Percentiles rank a stretch among this genome's conserved stretches.
Evolutionary conservation across 2,113 vertebrate genomes (phyloP).

Genomic region (Verasper variegatus): DNA sequence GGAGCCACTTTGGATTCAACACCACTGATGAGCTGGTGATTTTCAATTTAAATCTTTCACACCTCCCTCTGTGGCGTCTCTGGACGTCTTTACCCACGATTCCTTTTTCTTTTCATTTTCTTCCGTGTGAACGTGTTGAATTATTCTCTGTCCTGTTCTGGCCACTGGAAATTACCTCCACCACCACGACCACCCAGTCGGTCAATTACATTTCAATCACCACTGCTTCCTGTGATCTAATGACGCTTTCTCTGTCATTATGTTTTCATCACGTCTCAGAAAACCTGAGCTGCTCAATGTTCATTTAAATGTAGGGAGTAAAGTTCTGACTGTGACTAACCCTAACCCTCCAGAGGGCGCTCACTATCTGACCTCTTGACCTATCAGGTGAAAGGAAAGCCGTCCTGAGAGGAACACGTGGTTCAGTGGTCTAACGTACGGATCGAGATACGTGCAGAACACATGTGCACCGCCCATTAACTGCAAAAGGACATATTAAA

Average conservation of each 20-base stretch:
- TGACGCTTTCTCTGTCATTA: neutral
- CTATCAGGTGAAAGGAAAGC: too few relatives aligned
- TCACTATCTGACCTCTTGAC: too few relatives aligned
- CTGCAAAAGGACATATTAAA: too few relatives aligned
- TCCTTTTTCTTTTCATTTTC: neutral
- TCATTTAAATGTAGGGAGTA: too few relatives aligned
- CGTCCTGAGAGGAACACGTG: too few relatives aligned
- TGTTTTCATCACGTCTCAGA: conserved; percentile 6
- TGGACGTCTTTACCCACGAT: neutral
- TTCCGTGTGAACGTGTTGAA: neutral
- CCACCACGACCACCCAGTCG: neutral
- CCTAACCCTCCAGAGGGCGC: too few relatives aligned
- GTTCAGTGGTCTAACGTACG: too few relatives aligned
- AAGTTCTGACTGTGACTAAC: too few relatives aligned
- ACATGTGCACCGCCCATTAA: too few relatives aligned
- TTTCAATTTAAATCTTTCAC: conserved; percentile 31
- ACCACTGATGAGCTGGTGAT: conserved; percentile 36
- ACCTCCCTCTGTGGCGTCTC: conserved; percentile 3
- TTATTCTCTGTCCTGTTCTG: neutral
- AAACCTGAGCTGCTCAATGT: too few relatives aligned
- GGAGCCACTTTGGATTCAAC: conserved; percentile 8
- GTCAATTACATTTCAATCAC: conserved; percentile 35
- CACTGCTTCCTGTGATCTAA: neutral
- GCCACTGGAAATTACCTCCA: conserved; percentile 8
- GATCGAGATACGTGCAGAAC: too few relatives aligned